Percentiles rank a stretch among this genome's conserved stretches.
These are phyloP conservation scores for Cottoperca gobio DNA, from an alignment of 2,797 vertebrate species.

Conservation along the genomic window DNA sequence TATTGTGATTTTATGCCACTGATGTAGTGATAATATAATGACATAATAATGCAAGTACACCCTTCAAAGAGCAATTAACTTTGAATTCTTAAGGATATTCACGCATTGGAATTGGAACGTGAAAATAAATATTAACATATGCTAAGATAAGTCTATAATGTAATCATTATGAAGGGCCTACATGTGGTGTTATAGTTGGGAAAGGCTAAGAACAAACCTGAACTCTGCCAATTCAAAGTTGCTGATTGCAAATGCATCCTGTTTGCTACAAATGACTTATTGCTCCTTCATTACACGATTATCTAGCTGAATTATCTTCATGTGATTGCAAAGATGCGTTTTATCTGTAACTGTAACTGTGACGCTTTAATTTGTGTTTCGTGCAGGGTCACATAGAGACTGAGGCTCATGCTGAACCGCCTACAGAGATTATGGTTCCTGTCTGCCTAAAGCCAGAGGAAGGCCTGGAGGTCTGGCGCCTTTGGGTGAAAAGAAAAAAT, in stretches of 20 bases:
- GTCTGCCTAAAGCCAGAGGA: constrained; percentile 97
- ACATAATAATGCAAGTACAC: too few relatives aligned
- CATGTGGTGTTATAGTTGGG: neutral
- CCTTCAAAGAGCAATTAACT: too few relatives aligned
- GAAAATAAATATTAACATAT: too few relatives aligned
- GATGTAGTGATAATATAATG: too few relatives aligned
- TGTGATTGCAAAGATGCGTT: neutral
- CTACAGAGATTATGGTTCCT: constrained; percentile 92
- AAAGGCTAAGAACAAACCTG: neutral
- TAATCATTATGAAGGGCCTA: too few relatives aligned
- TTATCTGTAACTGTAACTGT: neutral
- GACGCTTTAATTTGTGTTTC: neutral
- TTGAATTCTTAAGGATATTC: too few relatives aligned
- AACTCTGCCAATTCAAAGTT: neutral
- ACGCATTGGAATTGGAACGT: too few relatives aligned
- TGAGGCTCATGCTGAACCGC: constrained; percentile 89
- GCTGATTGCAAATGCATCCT: neutral
- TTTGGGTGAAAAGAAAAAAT: constrained; percentile 98
- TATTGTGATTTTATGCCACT: too few relatives aligned
- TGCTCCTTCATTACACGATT: neutral
- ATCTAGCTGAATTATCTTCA: neutral
- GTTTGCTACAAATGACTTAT: neutral
- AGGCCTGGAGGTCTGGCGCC: constrained; percentile 96
- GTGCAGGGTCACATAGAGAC: constrained; percentile 89
- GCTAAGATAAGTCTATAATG: too few relatives aligned